Conservation (phyloP, 2,888 invertebrate species). For the Bombyx huttoni region DNA sequence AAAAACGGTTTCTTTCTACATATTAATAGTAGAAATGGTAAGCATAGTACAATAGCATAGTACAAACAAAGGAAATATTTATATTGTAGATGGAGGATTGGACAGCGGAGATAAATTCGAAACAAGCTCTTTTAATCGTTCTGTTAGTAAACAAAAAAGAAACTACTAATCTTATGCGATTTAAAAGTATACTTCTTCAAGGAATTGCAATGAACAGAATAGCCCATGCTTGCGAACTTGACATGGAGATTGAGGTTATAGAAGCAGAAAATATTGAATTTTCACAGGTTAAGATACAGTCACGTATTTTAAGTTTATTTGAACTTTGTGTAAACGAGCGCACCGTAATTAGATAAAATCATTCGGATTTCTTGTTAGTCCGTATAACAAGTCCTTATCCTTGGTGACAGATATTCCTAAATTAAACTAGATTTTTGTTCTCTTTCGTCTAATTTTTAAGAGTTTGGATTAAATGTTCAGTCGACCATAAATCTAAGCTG, state of each 20-base stretch:
- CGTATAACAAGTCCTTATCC: too few species aligned
- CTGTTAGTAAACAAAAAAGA: conserved; percentile 52
- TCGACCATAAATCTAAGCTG: too few species aligned
- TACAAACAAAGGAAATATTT: too few species aligned
- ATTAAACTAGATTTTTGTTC: too few species aligned
- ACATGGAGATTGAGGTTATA: conserved; percentile 61
- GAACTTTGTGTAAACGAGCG: neutral
- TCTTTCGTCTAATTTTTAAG: too few species aligned
- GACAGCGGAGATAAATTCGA: conserved; percentile 42
- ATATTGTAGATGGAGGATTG: conserved; percentile 45
- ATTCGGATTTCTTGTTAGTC: too few species aligned
- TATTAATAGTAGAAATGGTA: too few species aligned
- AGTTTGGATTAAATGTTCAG: too few species aligned
- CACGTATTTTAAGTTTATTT: neutral
- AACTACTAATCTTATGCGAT: conserved; percentile 38
- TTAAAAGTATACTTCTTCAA: conserved; percentile 41
- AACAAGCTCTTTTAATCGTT: conserved; percentile 45
- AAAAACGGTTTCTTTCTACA: too few species aligned
- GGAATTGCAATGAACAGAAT: conserved; percentile 58
- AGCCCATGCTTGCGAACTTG: conserved; percentile 43
- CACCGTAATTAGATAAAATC: too few species aligned
- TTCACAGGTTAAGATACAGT: conserved; percentile 23
- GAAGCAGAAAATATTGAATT: conserved; percentile 35
- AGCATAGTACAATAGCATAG: too few species aligned
- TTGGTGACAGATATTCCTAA: too few species aligned